Percentiles rank a stretch among this genome's conserved stretches.
Conservation (phyloP, 35 echinoderm and acorn worm species). For the Eucidaris tribuloides region DNA sequence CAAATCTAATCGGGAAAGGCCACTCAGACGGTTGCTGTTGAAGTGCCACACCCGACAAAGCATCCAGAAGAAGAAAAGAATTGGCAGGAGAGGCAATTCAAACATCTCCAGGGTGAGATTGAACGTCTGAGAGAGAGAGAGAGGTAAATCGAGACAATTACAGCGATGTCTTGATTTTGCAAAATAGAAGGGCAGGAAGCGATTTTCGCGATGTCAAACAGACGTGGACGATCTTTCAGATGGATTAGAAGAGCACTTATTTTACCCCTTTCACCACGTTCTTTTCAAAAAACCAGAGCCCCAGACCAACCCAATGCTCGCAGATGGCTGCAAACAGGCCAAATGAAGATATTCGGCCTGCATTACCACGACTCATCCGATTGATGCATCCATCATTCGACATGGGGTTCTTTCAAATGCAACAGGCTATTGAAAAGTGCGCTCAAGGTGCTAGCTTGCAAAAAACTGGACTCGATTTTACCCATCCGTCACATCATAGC, state of each 20-base stretch:
- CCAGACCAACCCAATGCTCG: constrained; percentile 41
- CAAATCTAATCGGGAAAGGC: neutral
- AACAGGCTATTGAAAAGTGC: neutral
- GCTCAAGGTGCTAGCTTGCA: neutral
- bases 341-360: constrained; percentile 9
- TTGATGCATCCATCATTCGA: neutral
- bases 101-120: constrained; percentile 29
- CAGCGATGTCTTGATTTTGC: neutral
- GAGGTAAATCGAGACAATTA: neutral
- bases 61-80: neutral
- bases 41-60: constrained; percentile 55
- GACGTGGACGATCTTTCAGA: neutral
- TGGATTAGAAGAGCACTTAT: no score
- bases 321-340: constrained; percentile 41
- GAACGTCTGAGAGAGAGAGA: constrained; percentile 2
- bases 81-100: constrained; percentile 40
- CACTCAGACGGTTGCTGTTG: neutral
- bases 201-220: neutral
- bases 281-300: neutral
- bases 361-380: neutral
- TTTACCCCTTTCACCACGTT: no score
- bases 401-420: neutral
- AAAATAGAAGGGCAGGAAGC: neutral
- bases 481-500: neutral
- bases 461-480: neutral